phyloP scores from a whole-genome alignment of 2,797 vertebrate genomes.

The Halcyon chelicuti region DNA sequence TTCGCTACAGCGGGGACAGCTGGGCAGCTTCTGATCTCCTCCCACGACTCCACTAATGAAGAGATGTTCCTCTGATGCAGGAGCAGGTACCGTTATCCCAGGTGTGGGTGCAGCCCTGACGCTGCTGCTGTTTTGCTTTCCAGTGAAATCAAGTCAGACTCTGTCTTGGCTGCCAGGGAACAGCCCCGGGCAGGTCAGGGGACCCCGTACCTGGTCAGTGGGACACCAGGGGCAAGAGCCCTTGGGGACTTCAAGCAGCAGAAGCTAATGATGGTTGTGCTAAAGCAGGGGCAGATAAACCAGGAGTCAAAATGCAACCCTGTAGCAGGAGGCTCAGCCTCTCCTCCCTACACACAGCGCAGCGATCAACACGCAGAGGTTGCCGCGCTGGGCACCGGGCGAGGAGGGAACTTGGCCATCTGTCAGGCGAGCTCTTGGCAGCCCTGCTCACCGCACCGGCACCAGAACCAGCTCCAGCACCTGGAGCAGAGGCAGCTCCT shows the following conservation, averaged over 20 bases:
- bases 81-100: neutral
- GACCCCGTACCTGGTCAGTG: neutral
- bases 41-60: neutral
- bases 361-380: rapidly evolving
- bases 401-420: rapidly evolving
- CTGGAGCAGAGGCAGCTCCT: neutral
- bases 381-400: rapidly evolving
- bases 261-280: neutral
- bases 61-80: neutral
- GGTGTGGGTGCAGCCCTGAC: neutral
- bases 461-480: rapidly evolving
- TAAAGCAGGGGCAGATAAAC: neutral
- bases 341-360: rapidly evolving
- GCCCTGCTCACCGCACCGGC: rapidly evolving
- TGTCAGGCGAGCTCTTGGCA: neutral
- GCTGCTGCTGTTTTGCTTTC: neutral
- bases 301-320: neutral
- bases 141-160: neutral
- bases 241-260: neutral
- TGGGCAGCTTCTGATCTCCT: neutral
- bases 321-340: rapidly evolving
- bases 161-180: neutral
- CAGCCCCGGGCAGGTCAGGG: neutral
- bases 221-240: neutral
- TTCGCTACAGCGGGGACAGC: neutral